Conservation (phyloP, 1,140 invertebrate genomes). For the Leptopilina boulardi region DNA sequence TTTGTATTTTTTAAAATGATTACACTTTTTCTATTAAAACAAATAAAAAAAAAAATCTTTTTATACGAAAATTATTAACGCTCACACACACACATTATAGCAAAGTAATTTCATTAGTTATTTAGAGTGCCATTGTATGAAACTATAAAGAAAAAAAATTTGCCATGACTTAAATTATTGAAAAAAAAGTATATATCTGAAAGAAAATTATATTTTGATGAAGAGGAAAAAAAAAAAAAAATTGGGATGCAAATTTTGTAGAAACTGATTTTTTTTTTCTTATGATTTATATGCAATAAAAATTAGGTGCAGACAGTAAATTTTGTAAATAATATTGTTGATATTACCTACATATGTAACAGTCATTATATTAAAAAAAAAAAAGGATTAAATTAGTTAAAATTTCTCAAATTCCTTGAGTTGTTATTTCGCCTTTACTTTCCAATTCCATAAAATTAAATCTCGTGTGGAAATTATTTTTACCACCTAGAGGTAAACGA, state of each 20-base stretch:
- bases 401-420: constrained; percentile 47
- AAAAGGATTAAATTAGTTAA: constrained; percentile 67
- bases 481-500: neutral
- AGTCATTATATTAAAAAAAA: constrained; percentile 66
- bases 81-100: constrained; percentile 55
- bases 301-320: constrained; percentile 62
- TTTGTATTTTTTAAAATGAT: constrained; percentile 36
- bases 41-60: constrained; percentile 41
- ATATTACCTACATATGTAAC: constrained; percentile 71
- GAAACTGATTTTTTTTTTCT: constrained; percentile 47
- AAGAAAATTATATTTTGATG: constrained; percentile 19
- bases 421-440: constrained; percentile 18
- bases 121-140: constrained; percentile 63
- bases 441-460: neutral
- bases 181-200: constrained; percentile 41
- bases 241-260: constrained; percentile 45
- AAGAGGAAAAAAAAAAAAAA: constrained; percentile 33
- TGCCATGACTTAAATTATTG: constrained; percentile 41
- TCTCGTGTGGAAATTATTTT: neutral
- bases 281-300: constrained; percentile 59
- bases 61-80: constrained; percentile 59
- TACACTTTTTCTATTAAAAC: constrained; percentile 58
- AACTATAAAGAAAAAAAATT: constrained; percentile 4
- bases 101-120: constrained; percentile 57
- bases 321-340: constrained; percentile 73